Evolutionary conservation across 2,797 vertebrate genomes (phyloP).

Genomic region (Xiphorhynchus erythropygius): DNA sequence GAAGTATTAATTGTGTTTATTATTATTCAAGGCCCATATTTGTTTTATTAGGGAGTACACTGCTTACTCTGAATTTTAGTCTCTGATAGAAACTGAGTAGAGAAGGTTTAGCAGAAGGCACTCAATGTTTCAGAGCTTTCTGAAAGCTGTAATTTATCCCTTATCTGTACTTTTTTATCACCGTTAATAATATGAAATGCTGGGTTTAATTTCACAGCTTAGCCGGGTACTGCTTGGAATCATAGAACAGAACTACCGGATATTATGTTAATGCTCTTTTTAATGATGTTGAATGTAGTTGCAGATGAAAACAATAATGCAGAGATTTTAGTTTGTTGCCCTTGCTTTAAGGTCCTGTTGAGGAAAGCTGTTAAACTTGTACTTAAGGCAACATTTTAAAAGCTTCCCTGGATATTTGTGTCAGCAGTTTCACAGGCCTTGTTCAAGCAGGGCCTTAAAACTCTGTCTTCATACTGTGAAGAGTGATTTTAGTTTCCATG

Average conservation of each 20-base stretch:
- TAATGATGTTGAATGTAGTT: background rate
- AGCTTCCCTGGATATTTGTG: background rate
- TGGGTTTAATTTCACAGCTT: conserved; percentile 7
- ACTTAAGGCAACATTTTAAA: background rate
- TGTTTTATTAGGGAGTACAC: background rate
- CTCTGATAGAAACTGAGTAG: background rate
- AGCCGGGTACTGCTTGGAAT: background rate
- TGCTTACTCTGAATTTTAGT: background rate
- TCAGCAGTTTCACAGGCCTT: background rate
- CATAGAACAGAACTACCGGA: background rate
- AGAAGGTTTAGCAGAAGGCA: background rate
- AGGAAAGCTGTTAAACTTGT: background rate
- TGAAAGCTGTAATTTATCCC: background rate
- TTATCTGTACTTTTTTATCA: background rate
- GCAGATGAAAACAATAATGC: background rate
- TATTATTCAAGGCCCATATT: background rate
- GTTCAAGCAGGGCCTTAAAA: background rate
- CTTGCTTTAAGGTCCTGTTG: background rate
- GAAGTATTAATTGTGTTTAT: background rate
- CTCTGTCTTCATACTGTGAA: background rate
- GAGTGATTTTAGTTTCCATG: background rate
- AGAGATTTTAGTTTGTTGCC: background rate
- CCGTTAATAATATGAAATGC: background rate
- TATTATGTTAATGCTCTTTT: background rate
- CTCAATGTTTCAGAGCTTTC: background rate